These are phyloP conservation scores for Brienomyrus longianalis DNA, from an alignment of 2,113 vertebrate species.

Conservation along the genomic window DNA sequence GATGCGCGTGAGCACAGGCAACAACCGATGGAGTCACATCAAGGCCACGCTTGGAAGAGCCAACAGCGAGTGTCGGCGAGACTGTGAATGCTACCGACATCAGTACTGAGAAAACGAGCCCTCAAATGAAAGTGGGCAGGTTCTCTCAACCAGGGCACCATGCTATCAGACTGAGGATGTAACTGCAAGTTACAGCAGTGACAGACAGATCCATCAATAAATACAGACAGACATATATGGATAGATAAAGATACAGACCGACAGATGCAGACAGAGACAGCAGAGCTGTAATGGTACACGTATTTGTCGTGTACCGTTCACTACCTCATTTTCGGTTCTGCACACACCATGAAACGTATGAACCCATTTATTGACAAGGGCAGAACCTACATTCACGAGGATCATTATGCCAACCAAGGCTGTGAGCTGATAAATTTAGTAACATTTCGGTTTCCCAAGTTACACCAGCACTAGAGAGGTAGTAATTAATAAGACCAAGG, in stretches of 20 bases:
- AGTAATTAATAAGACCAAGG: not conserved
- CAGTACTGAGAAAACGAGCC: not conserved
- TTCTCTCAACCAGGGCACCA: not conserved
- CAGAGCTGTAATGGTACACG: not conserved
- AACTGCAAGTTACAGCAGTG: not conserved
- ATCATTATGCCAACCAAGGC: not conserved
- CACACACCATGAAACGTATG: not conserved
- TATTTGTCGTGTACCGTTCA: not conserved
- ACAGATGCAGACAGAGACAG: not conserved
- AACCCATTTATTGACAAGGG: not conserved
- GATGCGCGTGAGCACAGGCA: not conserved
- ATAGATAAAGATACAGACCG: not conserved
- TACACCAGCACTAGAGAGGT: not conserved
- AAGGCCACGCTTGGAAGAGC: not conserved
- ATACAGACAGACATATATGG: not conserved
- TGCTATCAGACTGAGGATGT: not conserved
- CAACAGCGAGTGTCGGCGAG: not conserved
- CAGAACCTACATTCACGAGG: not conserved
- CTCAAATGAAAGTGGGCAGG: not conserved
- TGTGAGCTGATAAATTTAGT: not conserved
- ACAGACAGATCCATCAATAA: not conserved
- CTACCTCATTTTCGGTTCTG: not conserved
- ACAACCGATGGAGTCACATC: not conserved
- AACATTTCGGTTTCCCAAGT: not conserved
- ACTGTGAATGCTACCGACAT: not conserved